Conservation (phyloP, 1,140 invertebrate genomes). For the Penaeus vannamei region DNA sequence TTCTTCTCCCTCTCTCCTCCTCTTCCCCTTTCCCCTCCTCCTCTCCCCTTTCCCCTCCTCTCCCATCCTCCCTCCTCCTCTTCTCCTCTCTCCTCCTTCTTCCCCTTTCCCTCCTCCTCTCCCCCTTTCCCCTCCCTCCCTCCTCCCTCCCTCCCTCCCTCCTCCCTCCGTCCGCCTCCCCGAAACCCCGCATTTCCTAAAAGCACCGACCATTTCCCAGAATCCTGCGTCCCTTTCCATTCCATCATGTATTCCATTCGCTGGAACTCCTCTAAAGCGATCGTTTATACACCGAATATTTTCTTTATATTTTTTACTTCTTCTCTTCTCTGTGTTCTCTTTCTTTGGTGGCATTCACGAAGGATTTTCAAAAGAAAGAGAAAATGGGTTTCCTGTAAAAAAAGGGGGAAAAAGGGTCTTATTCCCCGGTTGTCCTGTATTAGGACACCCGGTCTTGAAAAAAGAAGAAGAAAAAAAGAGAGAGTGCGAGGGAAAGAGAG, state of each 20-base stretch:
- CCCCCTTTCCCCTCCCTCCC: background rate
- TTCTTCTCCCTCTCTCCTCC: background rate
- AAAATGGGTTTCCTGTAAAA: no score
- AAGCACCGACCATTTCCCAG: slow-evolving; percentile 53
- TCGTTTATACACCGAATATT: no score
- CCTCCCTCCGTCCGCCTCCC: background rate
- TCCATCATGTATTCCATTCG: slow-evolving; percentile 44
- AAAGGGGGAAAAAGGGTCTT: no score
- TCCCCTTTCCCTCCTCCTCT: background rate
- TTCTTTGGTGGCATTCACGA: no score
- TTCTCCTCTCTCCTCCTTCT: background rate
- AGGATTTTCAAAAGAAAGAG: no score
- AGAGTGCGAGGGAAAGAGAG: no score
- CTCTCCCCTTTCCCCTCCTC: background rate
- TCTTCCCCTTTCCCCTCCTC: background rate
- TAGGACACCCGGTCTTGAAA: no score
- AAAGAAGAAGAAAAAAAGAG: no score
- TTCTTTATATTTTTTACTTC: no score
- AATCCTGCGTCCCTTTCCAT: slow-evolving; percentile 33
- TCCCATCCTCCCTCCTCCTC: background rate
- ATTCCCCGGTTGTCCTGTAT: no score
- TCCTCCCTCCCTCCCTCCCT: background rate
- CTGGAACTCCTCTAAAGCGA: background rate
- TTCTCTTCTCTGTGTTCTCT: no score
- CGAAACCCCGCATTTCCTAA: slow-evolving; percentile 36